Evolutionary conservation across 2,888 invertebrate species (phyloP).

Genomic region (Patella ulyssiponensis): DNA sequence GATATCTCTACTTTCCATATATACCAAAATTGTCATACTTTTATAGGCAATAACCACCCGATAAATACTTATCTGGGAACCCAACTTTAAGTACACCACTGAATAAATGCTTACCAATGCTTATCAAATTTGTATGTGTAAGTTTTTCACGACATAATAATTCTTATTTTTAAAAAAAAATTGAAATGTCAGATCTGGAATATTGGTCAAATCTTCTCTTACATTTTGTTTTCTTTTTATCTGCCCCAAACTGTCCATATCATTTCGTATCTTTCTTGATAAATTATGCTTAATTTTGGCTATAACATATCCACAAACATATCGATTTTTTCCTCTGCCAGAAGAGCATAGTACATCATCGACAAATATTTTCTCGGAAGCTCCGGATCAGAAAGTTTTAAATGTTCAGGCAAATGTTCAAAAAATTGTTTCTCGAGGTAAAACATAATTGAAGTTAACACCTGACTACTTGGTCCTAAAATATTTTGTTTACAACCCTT

Average conservation of each 20-base stretch:
- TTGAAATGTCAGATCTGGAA: conserved; percentile 16
- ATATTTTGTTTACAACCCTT: neutral
- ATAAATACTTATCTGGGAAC: too few relatives aligned
- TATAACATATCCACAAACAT: neutral
- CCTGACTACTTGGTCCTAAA: neutral
- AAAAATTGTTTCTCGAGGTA: too few relatives aligned
- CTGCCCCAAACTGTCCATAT: conserved; percentile 5
- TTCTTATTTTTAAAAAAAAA: conserved; percentile 17
- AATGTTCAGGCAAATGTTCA: too few relatives aligned
- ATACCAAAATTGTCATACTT: too few relatives aligned
- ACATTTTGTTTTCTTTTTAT: conserved; percentile 23
- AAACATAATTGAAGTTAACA: too few relatives aligned
- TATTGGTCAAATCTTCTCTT: conserved; percentile 22
- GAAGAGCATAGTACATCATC: neutral
- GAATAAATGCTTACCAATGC: conserved; percentile 9
- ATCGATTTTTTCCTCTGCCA: neutral
- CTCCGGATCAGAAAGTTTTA: too few relatives aligned
- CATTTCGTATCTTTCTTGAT: conserved; percentile 1
- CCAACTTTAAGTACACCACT: neutral
- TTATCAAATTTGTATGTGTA: neutral
- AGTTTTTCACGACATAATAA: conserved; percentile 20
- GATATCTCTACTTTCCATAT: too few relatives aligned
- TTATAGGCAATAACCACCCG: too few relatives aligned
- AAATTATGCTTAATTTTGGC: neutral
- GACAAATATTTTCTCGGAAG: neutral